phyloP scores from a whole-genome alignment of 2,888 invertebrate genomes.

The Polyommatus icarus region DNA sequence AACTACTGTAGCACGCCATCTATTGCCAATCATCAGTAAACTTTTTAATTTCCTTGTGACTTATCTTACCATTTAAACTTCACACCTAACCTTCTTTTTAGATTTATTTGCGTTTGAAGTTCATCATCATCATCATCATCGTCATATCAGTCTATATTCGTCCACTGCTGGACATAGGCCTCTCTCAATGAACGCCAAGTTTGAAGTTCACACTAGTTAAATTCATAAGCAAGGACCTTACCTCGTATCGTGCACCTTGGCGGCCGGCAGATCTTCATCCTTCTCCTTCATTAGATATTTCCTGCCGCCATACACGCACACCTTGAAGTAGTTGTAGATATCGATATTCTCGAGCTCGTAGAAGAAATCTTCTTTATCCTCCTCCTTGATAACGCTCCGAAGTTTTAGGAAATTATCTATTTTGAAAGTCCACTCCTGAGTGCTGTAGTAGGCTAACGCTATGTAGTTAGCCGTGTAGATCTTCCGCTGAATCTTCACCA shows the following conservation, averaged over 20 bases:
- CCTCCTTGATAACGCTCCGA: constrained; percentile 67
- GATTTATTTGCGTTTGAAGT: background rate
- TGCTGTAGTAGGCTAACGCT: constrained; percentile 86
- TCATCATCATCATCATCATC: too few relatives aligned
- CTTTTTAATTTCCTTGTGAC: background rate
- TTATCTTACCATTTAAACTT: background rate
- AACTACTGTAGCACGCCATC: background rate
- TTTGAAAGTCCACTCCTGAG: constrained; percentile 87
- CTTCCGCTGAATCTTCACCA: constrained; percentile 87
- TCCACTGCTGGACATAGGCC: too few relatives aligned
- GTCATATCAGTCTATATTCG: too few relatives aligned
- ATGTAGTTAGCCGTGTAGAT: constrained; percentile 85
- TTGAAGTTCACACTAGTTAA: background rate
- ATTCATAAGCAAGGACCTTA: constrained; percentile 46
- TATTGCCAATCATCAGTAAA: background rate
- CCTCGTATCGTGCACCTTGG: constrained; percentile 75
- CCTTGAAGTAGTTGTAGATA: constrained; percentile 75
- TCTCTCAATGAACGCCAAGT: too few relatives aligned
- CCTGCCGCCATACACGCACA: constrained; percentile 81
- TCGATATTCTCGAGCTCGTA: constrained; percentile 54
- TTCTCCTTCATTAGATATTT: constrained; percentile 85
- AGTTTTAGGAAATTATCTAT: constrained; percentile 82
- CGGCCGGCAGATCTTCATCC: constrained; percentile 75
- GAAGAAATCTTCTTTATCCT: constrained; percentile 79
- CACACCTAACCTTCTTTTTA: background rate